phyloP scores from a whole-genome alignment of 2,113 vertebrate genomes.

The Saccopteryx leptura region DNA sequence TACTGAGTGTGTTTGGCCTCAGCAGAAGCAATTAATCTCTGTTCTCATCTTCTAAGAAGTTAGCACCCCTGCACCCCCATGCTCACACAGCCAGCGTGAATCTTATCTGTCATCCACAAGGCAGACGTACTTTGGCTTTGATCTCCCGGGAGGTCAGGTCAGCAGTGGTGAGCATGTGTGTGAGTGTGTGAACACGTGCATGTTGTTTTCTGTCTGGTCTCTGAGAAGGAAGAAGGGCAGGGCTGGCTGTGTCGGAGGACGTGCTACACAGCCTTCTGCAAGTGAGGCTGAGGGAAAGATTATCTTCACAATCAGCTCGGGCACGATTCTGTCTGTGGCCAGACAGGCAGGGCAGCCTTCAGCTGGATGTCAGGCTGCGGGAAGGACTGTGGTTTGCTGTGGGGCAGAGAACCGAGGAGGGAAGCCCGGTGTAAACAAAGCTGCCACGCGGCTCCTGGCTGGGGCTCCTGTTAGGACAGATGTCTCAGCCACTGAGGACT shows the following conservation, averaged over 20 bases:
- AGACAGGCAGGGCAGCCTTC: not conserved
- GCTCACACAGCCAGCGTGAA: not conserved
- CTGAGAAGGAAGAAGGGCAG: not conserved
- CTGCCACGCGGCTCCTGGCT: rapidly evolving
- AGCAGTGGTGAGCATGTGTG: not conserved
- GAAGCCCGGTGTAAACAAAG: not conserved
- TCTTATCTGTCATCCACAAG: not conserved
- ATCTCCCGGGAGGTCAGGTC: not conserved
- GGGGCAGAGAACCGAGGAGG: not conserved
- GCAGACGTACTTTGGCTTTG: conserved; percentile 11
- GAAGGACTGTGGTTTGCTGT: not conserved
- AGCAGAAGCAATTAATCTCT: not conserved
- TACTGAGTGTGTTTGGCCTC: rapidly evolving
- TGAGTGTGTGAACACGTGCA: rapidly evolving
- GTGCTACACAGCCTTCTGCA: conserved; percentile 32
- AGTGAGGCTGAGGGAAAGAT: not conserved
- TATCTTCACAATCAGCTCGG: not conserved
- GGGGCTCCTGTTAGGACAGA: not conserved
- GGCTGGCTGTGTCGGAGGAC: not conserved
- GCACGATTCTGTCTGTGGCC: not conserved
- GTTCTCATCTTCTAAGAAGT: not conserved
- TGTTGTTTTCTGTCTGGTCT: too few relatives aligned
- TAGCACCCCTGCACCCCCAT: not conserved
- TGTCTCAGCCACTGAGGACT: not conserved
- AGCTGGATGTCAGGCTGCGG: not conserved